Percentiles rank a stretch among this genome's conserved stretches.
Evolutionary conservation across 2,888 invertebrate genomes (phyloP).

Genomic region (Tinea trinotella): DNA sequence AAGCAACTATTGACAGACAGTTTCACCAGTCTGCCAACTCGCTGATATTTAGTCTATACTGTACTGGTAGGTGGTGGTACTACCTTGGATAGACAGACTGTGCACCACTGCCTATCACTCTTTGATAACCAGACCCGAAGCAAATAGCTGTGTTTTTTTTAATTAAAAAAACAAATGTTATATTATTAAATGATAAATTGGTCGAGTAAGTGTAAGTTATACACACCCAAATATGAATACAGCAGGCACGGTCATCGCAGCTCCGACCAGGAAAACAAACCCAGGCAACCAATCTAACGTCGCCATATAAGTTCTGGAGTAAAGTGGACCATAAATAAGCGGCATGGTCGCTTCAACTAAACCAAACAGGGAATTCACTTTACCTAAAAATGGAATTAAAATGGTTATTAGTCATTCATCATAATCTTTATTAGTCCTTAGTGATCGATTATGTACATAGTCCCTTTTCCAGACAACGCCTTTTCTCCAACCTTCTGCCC

Average conservation of each 20-base stretch:
- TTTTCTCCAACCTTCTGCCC: background rate
- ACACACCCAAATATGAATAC: constrained; percentile 76
- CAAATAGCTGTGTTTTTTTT: background rate
- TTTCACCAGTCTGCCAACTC: too few species aligned
- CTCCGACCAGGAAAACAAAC: constrained; percentile 78
- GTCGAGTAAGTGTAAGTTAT: constrained; percentile 1
- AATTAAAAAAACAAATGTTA: background rate
- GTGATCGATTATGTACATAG: too few species aligned
- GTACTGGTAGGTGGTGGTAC: too few species aligned
- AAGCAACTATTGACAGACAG: too few species aligned
- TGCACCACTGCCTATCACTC: too few species aligned
- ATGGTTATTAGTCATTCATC: background rate
- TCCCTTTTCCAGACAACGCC: too few species aligned
- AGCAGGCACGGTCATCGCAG: constrained; percentile 76
- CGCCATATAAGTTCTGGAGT: constrained; percentile 77
- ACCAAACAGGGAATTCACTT: constrained; percentile 81
- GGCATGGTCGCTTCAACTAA: constrained; percentile 81
- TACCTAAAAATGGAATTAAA: constrained; percentile 65
- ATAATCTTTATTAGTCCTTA: background rate
- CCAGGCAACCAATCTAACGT: constrained; percentile 78
- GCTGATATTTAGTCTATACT: too few species aligned
- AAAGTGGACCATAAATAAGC: constrained; percentile 80
- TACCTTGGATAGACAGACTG: too few species aligned
- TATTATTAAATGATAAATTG: background rate
- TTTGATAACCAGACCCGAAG: too few species aligned